A percentile compares a stretch with the other conserved stretches of the same genome.
Conservation (phyloP, 2,113 vertebrate genomes). For the Leptodactylus fuscus region DNA sequence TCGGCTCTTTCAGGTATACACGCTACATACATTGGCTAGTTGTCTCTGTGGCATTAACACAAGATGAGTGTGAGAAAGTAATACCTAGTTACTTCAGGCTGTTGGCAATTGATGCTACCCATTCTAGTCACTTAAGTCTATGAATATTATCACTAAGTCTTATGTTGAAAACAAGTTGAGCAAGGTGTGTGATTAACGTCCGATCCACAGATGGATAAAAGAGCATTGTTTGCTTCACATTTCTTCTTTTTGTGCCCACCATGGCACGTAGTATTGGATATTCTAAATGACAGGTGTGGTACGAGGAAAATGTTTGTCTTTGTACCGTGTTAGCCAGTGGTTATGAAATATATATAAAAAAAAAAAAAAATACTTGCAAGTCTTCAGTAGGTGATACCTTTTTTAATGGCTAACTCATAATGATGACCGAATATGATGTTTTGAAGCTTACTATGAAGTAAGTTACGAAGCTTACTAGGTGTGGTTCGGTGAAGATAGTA, state of each 20-base stretch:
- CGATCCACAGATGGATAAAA: background rate
- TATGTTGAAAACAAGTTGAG: conserved; percentile 29
- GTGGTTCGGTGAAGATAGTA: too few species aligned
- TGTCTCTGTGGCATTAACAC: conserved; percentile 48
- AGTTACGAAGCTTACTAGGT: too few species aligned
- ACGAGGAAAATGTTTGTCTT: too few species aligned
- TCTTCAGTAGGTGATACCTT: too few species aligned
- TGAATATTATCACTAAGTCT: conserved; percentile 58
- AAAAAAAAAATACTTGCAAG: too few species aligned
- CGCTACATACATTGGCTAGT: conserved; percentile 13
- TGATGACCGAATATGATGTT: too few species aligned
- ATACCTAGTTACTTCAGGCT: conserved; percentile 45
- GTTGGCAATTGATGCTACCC: conserved; percentile 45
- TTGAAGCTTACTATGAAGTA: too few species aligned
- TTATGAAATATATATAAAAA: too few species aligned
- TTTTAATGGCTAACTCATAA: too few species aligned
- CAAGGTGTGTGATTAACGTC: conserved; percentile 8
- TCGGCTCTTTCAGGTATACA: conserved; percentile 25
- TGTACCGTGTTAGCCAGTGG: too few species aligned
- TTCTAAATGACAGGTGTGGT: background rate
- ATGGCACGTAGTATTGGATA: background rate
- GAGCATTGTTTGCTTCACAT: background rate
- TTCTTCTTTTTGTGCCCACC: background rate
- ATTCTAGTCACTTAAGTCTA: conserved; percentile 10
- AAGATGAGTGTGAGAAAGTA: conserved; percentile 34